Evolutionary conservation across 1,140 invertebrate genomes (phyloP).

Genomic region (Trichoplusia ni): DNA sequence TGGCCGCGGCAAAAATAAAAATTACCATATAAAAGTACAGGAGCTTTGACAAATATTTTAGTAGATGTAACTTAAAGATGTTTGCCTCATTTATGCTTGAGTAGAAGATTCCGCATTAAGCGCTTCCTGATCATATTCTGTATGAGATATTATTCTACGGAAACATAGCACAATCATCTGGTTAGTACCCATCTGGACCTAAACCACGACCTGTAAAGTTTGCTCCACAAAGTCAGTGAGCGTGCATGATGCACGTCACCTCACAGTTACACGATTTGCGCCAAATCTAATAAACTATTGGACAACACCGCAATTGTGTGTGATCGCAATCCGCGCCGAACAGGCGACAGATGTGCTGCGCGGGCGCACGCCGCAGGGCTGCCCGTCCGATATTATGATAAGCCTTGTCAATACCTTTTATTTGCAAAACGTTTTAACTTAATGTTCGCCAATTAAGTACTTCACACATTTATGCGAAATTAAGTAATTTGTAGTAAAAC

Average conservation of each 20-base stretch:
- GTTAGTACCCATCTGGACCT: too few relatives aligned
- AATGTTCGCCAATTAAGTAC: too few relatives aligned
- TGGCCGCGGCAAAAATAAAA: not conserved
- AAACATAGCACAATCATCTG: not conserved
- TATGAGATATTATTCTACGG: not conserved
- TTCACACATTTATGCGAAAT: too few relatives aligned
- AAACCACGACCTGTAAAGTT: not conserved
- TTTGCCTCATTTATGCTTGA: too few relatives aligned
- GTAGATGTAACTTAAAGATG: too few relatives aligned
- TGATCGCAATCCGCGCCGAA: not conserved
- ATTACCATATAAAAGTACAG: not conserved
- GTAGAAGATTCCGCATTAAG: too few relatives aligned
- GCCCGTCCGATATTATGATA: too few relatives aligned
- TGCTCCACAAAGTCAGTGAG: not conserved
- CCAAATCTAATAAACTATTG: constrained; percentile 1
- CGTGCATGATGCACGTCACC: not conserved
- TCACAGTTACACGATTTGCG: not conserved
- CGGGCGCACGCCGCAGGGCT: not conserved
- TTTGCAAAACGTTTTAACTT: too few relatives aligned
- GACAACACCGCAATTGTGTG: not conserved
- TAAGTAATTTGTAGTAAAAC: too few relatives aligned
- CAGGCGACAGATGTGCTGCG: constrained; percentile 13
- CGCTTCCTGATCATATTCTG: not conserved
- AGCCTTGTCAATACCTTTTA: too few relatives aligned
- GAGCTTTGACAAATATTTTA: too few relatives aligned